Base-by-base conservation (phyloP, 2,113 vertebrate genomes). In the Balaenoptera acutorostrata region DNA sequence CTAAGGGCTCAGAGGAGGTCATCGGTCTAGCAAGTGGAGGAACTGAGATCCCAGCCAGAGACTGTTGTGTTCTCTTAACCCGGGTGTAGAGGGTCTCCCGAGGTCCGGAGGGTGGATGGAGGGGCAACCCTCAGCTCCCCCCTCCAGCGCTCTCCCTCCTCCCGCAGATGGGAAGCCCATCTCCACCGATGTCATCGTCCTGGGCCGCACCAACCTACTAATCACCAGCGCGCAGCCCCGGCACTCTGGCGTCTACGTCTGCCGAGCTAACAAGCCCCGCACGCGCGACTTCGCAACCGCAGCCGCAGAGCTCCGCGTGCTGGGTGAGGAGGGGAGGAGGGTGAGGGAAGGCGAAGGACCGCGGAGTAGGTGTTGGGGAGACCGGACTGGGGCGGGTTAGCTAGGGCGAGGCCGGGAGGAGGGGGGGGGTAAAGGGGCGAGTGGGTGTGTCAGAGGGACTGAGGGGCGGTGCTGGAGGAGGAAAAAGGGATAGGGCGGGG, bases 231-330 rank as follows among this genome's bases (percentile, higher is more conserved):
- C 99, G 0, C 99, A 99, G 92, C 99, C 99, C 96, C 99, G 99
- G 95, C 99, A 99, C 94, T 99, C 99, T 0, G 99, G 99, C 25
- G 97, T 99, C 66, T 99, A 99, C 0, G 99, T 99, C 91, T 99
- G 99, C 97, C 98, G 99, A 7, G 99, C 99, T 97, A 99, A 99
- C 98, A 99, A 99, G 97, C 99, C 99, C 92, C 99, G 98, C 91
- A 99, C 99, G 31, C 99, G 99, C 86, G 99, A 99, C 97, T 99
- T 99, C 12, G 99, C 99, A 87, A 99, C 98, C 0, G 99, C 99
- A 0, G 99, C 99, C 0, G 99, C 99, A 0, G 99, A 99, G 98
- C 99, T 99, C 88, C 99, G 98, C 3, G 99, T 99, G 68, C 98
- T 99, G 7, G 99, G 99, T 99, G 98, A 99, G 99, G 97, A 36